Evolutionary conservation across 2,888 invertebrate genomes (phyloP).

Genomic region (Cheilosia grossa): DNA sequence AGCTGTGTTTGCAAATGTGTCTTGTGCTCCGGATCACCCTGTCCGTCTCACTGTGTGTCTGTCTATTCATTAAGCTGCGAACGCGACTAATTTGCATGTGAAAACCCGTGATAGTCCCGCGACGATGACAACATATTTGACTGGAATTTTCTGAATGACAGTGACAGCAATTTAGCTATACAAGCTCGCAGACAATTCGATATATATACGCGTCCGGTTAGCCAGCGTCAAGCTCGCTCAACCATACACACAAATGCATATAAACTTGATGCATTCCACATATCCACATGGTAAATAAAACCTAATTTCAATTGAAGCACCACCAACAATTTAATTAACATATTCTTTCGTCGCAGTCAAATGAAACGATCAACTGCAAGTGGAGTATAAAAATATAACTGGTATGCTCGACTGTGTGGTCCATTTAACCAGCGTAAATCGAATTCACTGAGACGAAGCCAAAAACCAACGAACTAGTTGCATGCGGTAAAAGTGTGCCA

Average conservation of each 20-base stretch:
- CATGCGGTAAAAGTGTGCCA: slow-evolving; percentile 57
- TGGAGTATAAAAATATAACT: neutral
- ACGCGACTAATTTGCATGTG: slow-evolving; percentile 29
- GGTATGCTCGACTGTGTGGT: slow-evolving; percentile 14
- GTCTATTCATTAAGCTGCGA: neutral
- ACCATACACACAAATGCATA: slow-evolving; percentile 28
- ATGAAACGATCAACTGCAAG: slow-evolving; percentile 29
- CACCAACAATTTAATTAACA: slow-evolving; percentile 69
- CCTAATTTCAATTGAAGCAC: slow-evolving; percentile 68
- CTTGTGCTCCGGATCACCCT: neutral
- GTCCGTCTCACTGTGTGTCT: neutral
- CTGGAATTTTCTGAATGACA: slow-evolving; percentile 27
- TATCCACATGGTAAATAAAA: slow-evolving; percentile 16
- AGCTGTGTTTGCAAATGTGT: neutral
- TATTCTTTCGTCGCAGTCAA: slow-evolving; percentile 49
- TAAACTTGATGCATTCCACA: slow-evolving; percentile 30
- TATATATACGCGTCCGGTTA: slow-evolving; percentile 35
- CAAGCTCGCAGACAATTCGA: neutral
- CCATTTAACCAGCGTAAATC: slow-evolving; percentile 52
- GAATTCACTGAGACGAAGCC: slow-evolving; percentile 59
- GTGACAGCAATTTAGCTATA: slow-evolving; percentile 42
- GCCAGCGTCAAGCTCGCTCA: slow-evolving; percentile 27
- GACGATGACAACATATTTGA: slow-evolving; percentile 49
- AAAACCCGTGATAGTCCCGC: slow-evolving; percentile 19
- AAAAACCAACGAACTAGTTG: slow-evolving; percentile 26